phyloP scores from a whole-genome alignment of 2,797 vertebrate species.

The Ara ararauna region DNA sequence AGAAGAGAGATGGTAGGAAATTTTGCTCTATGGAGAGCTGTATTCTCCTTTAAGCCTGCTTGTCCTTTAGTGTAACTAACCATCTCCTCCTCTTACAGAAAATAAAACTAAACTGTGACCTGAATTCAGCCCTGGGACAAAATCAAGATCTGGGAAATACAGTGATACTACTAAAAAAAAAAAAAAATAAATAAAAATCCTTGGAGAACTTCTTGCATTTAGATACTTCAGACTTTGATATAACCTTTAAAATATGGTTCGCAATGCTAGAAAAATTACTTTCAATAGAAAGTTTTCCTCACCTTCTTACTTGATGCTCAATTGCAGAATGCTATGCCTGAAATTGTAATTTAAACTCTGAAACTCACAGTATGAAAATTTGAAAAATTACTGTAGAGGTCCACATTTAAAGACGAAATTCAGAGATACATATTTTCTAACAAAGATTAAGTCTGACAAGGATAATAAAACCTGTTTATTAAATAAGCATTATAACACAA shows the following conservation, averaged over 20 bases:
- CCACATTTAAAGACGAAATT: neutral
- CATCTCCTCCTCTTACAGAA: neutral
- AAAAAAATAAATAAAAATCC: neutral
- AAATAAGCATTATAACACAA: neutral
- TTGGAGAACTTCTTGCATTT: neutral
- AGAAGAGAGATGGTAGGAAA: neutral
- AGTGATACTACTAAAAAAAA: neutral
- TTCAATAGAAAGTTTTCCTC: neutral
- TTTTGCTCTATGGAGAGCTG: neutral
- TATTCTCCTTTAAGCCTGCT: neutral
- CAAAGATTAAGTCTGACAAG: neutral
- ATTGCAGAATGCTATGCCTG: neutral
- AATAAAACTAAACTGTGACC: neutral
- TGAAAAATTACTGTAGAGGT: neutral
- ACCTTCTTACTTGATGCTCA: neutral
- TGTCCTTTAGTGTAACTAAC: neutral
- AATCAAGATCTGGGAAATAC: neutral
- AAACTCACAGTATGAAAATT: neutral
- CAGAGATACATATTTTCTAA: neutral
- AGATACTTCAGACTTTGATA: neutral
- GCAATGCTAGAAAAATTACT: neutral
- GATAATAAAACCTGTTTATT: neutral
- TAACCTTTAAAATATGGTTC: neutral
- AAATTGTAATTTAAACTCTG: neutral
- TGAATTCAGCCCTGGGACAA: neutral